Conservation (phyloP, 53 echinoderm and acorn worm genomes). For the Arbacia lixula region DNA sequence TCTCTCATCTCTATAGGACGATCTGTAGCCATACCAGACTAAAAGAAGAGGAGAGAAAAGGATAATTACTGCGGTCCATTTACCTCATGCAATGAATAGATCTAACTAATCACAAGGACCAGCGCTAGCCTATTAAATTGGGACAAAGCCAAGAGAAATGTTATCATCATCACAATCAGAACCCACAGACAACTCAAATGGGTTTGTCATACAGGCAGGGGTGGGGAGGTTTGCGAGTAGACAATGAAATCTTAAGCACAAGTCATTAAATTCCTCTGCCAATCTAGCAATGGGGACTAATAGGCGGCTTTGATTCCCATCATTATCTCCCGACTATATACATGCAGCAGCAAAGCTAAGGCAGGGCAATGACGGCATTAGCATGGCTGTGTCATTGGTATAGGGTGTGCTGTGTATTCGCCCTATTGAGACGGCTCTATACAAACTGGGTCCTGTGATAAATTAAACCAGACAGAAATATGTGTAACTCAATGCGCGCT, state of each 20-base stretch:
- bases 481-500: constrained; percentile 55
- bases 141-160: no score
- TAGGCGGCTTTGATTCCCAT: constrained; percentile 25
- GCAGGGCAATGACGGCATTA: no score
- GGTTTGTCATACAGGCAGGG: neutral
- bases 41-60: no score
- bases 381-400: no score
- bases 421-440: constrained; percentile 31
- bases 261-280: constrained; percentile 20
- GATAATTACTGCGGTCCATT: no score
- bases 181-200: constrained; percentile 7
- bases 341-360: no score
- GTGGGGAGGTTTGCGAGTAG: neutral
- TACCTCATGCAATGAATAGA: no score
- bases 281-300: neutral
- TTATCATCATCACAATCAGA: constrained; percentile 30
- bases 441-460: constrained; percentile 48
- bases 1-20: no score
- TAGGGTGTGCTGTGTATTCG: neutral
- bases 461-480: constrained; percentile 64
- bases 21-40: no score
- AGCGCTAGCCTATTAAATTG: no score
- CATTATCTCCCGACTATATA: constrained; percentile 29
- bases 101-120: no score
- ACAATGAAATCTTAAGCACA: constrained; percentile 26